Percentiles rank a stretch among this genome's conserved stretches.
Conservation (phyloP, 1,140 invertebrate genomes). For the Pseudoatta argentina region DNA sequence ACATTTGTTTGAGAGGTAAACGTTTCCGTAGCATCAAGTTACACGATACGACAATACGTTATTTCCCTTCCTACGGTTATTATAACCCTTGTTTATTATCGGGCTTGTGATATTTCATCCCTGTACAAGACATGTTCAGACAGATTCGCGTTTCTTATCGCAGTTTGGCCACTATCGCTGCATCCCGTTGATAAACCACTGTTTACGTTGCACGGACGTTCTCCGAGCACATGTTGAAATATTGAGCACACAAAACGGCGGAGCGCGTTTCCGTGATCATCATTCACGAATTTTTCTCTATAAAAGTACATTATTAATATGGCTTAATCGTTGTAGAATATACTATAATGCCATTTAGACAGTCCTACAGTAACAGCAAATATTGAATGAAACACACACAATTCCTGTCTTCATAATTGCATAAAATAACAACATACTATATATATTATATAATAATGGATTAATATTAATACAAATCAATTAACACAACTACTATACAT, state of each 20-base stretch:
- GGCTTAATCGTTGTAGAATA: neutral
- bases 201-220: conserved; percentile 66
- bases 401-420: neutral
- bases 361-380: neutral
- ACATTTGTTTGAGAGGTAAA: conserved; percentile 4
- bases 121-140: conserved; percentile 31
- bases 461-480: neutral
- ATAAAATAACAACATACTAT: neutral
- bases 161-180: conserved; percentile 54
- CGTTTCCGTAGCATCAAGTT: conserved; percentile 19
- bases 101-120: conserved; percentile 54
- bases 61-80: conserved; percentile 6
- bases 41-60: neutral
- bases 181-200: conserved; percentile 69
- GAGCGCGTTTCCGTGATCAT: neutral
- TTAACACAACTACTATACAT: neutral
- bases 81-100: neutral
- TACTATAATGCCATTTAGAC: neutral
- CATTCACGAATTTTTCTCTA: neutral
- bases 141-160: conserved; percentile 67
- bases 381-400: neutral
- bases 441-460: neutral
- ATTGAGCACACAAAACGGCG: conserved; percentile 40
- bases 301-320: neutral
- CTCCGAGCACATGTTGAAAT: conserved; percentile 47